phyloP scores from a whole-genome alignment of 2,797 vertebrate species.

The Peromyscus aztecus region DNA sequence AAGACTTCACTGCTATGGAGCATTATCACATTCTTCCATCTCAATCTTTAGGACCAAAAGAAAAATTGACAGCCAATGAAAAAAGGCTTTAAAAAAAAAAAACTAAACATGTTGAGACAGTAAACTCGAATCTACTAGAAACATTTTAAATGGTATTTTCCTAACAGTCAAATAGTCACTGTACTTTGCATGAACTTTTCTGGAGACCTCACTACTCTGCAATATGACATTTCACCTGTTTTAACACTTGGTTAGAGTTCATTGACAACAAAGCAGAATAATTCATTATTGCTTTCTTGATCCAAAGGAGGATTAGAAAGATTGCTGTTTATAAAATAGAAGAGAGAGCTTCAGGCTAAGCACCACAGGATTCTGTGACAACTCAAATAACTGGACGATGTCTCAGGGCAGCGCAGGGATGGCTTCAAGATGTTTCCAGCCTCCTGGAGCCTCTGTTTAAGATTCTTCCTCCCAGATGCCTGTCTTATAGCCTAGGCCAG shows the following conservation, averaged over 20 bases:
- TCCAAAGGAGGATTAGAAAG: neutral
- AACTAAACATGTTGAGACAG: neutral
- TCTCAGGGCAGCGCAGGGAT: neutral
- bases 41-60: constrained; percentile 35
- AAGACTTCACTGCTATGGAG: constrained; percentile 21
- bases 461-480: neutral
- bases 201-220: neutral
- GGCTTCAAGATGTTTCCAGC: neutral
- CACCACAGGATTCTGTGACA: neutral
- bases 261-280: neutral
- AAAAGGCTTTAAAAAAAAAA: neutral
- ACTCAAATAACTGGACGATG: neutral
- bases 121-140: neutral
- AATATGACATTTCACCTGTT: neutral
- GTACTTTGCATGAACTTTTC: neutral
- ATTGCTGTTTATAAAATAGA: neutral
- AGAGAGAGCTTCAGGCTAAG: neutral
- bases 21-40: constrained; percentile 66
- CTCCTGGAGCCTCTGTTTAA: neutral
- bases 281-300: neutral
- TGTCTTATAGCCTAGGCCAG: neutral
- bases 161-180: neutral
- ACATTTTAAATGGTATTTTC: neutral
- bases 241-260: neutral
- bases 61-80: neutral